Evolutionary conservation across 2,888 invertebrate genomes (phyloP), one percentile per base, ranked within the genome.

Genomic region (Eupeodes luniger): DNA sequence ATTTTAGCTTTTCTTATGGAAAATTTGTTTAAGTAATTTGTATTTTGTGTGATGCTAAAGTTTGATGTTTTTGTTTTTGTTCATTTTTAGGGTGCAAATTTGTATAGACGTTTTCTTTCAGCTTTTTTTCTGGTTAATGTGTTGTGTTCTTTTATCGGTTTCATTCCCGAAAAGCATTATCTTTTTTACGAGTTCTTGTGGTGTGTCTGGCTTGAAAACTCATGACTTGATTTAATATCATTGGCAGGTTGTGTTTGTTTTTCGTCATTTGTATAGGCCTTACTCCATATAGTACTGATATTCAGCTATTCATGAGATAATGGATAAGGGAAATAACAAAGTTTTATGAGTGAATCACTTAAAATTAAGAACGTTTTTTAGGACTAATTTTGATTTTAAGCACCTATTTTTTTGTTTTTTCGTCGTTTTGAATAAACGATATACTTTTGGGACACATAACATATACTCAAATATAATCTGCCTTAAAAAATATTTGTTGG

Each of bases 21-120:
- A 57, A 86, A 86, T 81, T 70, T 59, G 64, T 70, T 59, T 51
- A 51, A 75, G 82, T 61, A 85, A 78, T 77, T 85, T 76, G 64
- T 59, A 5, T 59, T 59, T 59, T 59, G n/a, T 59, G 59, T 4
- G 47, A 5, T 59, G 14, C 7, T 7, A 27, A 66, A 49, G 27
- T 49, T 66, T 61, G n/a, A 7, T 27, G 19, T 66, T 66, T 66
- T 19, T 66, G 14, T 66, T 64, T 64, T 47, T 66, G 10, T 16
- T 53, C 9, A 19, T 55, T 55, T 40, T 40, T 40, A 1, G 40
- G 14, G 47, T 44, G 16, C 5, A 49, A 59, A 59, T 59, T 34
- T 34, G 57, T 57, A 16, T 9, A 57, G 12, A 4, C 12, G 14
- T 7, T 34, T 59, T 36, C 14, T 47, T 12, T 9, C 11, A 4